Percentiles rank a stretch among this genome's conserved stretches.
phyloP scores from a whole-genome alignment of 2,113 vertebrate genomes.

The Theristicus caerulescens region DNA sequence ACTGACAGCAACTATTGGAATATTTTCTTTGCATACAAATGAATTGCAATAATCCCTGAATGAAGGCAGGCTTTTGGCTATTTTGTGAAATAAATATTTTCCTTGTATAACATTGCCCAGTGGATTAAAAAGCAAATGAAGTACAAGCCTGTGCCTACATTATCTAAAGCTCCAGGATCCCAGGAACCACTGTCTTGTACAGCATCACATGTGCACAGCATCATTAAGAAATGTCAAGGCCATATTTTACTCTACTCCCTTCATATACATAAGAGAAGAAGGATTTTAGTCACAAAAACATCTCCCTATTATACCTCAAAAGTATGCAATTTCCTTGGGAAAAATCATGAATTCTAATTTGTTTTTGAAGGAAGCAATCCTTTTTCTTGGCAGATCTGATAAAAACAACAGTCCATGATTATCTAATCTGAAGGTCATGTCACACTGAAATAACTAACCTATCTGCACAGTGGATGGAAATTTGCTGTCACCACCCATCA shows the following conservation, averaged over 20 bases:
- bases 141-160: background rate
- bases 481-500: slow-evolving; percentile 16
- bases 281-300: slow-evolving; percentile 30
- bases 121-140: background rate
- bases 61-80: background rate
- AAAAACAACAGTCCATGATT: slow-evolving; percentile 52
- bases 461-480: slow-evolving; percentile 19
- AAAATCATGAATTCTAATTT: slow-evolving; percentile 57
- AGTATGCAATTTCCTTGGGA: slow-evolving; percentile 55
- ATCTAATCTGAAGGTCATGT: slow-evolving; percentile 68
- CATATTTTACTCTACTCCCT: slow-evolving; percentile 8
- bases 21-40: background rate
- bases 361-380: slow-evolving; percentile 73
- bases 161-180: background rate
- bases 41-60: background rate
- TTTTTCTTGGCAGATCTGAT: slow-evolving; percentile 70
- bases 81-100: slow-evolving; percentile 23
- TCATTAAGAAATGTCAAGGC: slow-evolving; percentile 5
- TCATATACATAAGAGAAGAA: background rate
- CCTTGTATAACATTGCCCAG: background rate
- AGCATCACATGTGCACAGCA: background rate
- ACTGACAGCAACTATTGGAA: background rate
- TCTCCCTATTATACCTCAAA: background rate
- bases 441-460: slow-evolving; percentile 32
- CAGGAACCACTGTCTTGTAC: background rate